Evolutionary conservation across 2,888 invertebrate genomes (phyloP).

Genomic region (Gymnoscelis rufifasciata): DNA sequence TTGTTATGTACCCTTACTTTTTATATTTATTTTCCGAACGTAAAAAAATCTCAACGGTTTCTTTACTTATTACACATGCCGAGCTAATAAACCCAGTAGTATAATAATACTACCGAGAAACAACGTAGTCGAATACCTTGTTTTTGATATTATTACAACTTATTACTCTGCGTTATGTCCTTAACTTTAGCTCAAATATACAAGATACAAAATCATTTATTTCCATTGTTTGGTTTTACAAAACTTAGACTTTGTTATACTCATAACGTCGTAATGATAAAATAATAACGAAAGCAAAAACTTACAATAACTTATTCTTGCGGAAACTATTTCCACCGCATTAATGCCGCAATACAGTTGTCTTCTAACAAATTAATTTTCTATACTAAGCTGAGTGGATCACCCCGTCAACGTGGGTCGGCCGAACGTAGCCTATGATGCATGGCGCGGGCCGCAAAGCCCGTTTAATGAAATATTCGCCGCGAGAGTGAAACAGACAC

Average conservation of each 20-base stretch:
- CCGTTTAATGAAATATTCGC: conserved; percentile 74
- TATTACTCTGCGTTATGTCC: no score
- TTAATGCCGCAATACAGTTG: conserved; percentile 46
- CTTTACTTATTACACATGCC: conserved; percentile 10
- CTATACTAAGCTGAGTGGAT: conserved; percentile 69
- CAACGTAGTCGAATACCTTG: neutral
- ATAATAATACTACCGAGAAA: no score
- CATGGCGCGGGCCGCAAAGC: conserved; percentile 62
- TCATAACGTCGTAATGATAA: no score
- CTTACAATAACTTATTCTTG: neutral
- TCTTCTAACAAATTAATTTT: conserved; percentile 64
- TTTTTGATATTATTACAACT: no score
- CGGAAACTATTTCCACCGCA: conserved; percentile 23
- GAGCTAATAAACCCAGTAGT: conserved; percentile 10
- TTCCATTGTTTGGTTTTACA: no score
- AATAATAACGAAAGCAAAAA: no score
- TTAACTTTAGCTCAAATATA: no score
- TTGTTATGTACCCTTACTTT: conserved; percentile 25
- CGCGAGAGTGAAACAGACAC: conserved; percentile 62
- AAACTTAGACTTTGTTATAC: no score
- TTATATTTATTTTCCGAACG: conserved; percentile 25
- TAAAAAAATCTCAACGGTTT: conserved; percentile 16
- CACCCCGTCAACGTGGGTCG: conserved; percentile 61
- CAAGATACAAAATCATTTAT: no score
- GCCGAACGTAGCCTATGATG: conserved; percentile 65